These are phyloP conservation scores for Leucophenga maculata DNA, from an alignment of 2,888 invertebrate genomes.

Conservation along the genomic window DNA sequence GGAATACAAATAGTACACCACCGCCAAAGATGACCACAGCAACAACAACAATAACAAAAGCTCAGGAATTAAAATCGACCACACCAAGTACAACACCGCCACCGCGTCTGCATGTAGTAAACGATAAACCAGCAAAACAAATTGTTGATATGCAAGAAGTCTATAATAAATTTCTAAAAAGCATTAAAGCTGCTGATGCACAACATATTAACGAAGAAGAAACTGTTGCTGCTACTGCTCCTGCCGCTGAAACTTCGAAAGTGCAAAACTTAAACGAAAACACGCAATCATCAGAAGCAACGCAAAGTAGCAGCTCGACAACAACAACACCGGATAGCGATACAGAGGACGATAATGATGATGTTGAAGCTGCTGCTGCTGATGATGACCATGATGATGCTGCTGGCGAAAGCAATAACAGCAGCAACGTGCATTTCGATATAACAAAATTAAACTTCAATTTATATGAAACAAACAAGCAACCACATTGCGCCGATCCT, in stretches of 20 bases:
- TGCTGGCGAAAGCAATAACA: background rate
- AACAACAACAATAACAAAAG: no score
- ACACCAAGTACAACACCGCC: constrained; percentile 26
- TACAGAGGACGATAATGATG: constrained; percentile 33
- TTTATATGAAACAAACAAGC: constrained; percentile 13
- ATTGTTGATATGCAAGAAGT: constrained; percentile 67
- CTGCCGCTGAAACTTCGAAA: no score
- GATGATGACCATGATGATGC: constrained; percentile 19
- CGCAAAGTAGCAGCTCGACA: constrained; percentile 31
- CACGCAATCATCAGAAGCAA: constrained; percentile 38
- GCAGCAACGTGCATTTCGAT: constrained; percentile 28
- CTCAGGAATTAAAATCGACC: constrained; percentile 9
- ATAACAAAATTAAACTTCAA: background rate
- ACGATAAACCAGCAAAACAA: constrained; percentile 11
- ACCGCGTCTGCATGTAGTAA: background rate
- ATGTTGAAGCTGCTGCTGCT: no score
- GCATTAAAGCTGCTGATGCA: constrained; percentile 60
- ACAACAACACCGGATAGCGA: constrained; percentile 33
- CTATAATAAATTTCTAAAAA: constrained; percentile 70
- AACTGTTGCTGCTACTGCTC: no score
- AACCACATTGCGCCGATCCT: constrained; percentile 36
- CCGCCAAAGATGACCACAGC: constrained; percentile 44
- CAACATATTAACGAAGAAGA: constrained; percentile 23
- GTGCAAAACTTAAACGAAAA: constrained; percentile 36
- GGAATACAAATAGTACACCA: constrained; percentile 56